Evolutionary conservation across 1,140 invertebrate species (phyloP).

Genomic region (Holcopasites calliopsidis): DNA sequence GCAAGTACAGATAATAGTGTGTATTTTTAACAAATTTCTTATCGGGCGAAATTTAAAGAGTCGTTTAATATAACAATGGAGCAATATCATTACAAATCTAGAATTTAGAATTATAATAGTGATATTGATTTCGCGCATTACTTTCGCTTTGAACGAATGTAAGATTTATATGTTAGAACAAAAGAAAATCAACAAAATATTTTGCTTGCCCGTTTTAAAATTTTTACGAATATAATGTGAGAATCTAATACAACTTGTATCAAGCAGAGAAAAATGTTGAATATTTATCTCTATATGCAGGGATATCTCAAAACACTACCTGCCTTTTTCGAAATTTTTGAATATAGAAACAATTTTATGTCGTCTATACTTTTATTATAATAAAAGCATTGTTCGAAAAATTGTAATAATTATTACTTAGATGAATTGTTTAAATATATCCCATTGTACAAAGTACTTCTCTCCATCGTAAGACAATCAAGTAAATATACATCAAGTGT

Average conservation of each 20-base stretch:
- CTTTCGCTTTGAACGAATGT: slow-evolving; percentile 2
- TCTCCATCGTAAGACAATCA: not conserved
- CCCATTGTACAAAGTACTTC: not conserved
- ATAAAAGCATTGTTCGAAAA: not conserved
- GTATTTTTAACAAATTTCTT: slow-evolving; percentile 7
- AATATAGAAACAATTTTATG: not conserved
- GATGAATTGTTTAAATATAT: slow-evolving; percentile 4
- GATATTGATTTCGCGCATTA: slow-evolving; percentile 7
- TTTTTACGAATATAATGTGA: not conserved
- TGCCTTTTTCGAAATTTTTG: slow-evolving; percentile 1
- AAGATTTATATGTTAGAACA: not conserved
- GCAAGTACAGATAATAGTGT: slow-evolving; percentile 6
- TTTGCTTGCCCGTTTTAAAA: not conserved
- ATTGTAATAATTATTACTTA: not conserved
- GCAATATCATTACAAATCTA: slow-evolving; percentile 2
- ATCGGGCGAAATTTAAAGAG: slow-evolving; percentile 20
- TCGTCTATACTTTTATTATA: not conserved
- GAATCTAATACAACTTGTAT: slow-evolving; percentile 28
- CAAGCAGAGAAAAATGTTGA: not conserved
- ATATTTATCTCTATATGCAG: not conserved
- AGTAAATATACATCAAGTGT: not conserved
- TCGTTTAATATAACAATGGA: slow-evolving; percentile 9
- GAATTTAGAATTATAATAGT: slow-evolving; percentile 11
- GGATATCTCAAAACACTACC: not conserved
- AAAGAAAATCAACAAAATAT: not conserved